phyloP scores from a whole-genome alignment of 2,888 invertebrate species.

The Urechis unicinctus region DNA sequence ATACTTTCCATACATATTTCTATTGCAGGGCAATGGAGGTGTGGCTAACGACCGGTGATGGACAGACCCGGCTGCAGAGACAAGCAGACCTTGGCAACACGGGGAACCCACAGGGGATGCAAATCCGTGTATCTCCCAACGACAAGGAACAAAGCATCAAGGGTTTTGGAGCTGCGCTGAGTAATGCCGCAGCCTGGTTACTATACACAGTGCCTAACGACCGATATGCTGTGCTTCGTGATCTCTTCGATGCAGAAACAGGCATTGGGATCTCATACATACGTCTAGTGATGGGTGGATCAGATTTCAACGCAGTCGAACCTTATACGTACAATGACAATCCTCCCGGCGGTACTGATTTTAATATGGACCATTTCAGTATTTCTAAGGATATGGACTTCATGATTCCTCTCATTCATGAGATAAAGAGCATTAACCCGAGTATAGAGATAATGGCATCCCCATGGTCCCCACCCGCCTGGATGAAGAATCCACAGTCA shows the following conservation, averaged over 20 bases:
- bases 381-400: constrained; percentile 16
- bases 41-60: constrained; percentile 5
- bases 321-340: constrained; percentile 19
- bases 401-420: constrained; percentile 13
- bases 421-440: constrained; percentile 11
- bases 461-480: constrained; percentile 20
- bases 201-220: constrained; percentile 9
- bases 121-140: constrained; percentile 3
- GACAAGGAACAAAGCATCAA: constrained; percentile 11
- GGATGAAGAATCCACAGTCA: constrained; percentile 16
- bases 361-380: constrained; percentile 11
- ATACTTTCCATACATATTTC: too few species aligned
- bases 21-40: neutral
- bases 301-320: constrained; percentile 16
- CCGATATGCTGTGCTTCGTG: constrained; percentile 1
- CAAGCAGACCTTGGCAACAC: neutral
- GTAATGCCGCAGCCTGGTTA: constrained; percentile 13
- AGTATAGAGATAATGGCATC: constrained; percentile 14
- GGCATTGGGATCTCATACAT: constrained; percentile 15
- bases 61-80: neutral
- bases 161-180: constrained; percentile 19
- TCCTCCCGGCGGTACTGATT: constrained; percentile 6
- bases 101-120: constrained; percentile 1
- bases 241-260: constrained; percentile 9
- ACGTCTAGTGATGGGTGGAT: constrained; percentile 18